Evolutionary conservation across 2,113 vertebrate species (phyloP), one percentile per base, ranked within the genome.

Genomic region (Burhinus bistriatus): DNA sequence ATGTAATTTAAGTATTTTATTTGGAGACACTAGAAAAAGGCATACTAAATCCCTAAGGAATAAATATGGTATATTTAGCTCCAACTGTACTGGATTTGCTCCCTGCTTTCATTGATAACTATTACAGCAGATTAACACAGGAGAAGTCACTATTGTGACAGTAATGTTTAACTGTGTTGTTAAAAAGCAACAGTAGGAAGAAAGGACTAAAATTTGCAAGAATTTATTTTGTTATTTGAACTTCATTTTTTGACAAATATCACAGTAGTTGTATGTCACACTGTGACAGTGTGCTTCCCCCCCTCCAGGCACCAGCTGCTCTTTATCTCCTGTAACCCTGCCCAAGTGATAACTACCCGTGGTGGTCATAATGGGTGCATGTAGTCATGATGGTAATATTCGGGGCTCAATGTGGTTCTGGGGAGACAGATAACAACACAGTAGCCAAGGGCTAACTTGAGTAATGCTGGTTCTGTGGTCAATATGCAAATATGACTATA

Each of bases 191-290:
- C 5, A 77, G 20, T 30, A 27, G 40, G 20, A 61, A 59, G 12
- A 88, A 90, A 69, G 2, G 5, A 64, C 6, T 59, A 79, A 20
- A 65, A 88, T 40, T 71, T 34, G 3, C 2, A 61, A 54, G 6
- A 34, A n/a, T 58, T 87, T 45, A 26, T 27, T 78, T 90, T 55
- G 7, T 0, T 58, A 22, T 75, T 71, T 57, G 17, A 62, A 36
- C 17, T 55, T 68, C 5, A 11, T n/a, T 77, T 85, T 93, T 89
- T 36, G 25, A 14, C 73, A 59, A 57, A 19, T 44, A n/a, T 61
- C 15, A 21, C 6, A 42, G 15, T 38, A 88, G 9, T n/a, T 0
- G 0, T 68, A 38, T 51, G 23, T 6, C 23, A 15, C n/a, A n/a
- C n/a, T n/a, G n/a, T n/a, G n/a, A n/a, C n/a, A n/a, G n/a, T n/a